Conservation (phyloP, 2,113 vertebrate genomes). For the Clarias macrocephalus region DNA sequence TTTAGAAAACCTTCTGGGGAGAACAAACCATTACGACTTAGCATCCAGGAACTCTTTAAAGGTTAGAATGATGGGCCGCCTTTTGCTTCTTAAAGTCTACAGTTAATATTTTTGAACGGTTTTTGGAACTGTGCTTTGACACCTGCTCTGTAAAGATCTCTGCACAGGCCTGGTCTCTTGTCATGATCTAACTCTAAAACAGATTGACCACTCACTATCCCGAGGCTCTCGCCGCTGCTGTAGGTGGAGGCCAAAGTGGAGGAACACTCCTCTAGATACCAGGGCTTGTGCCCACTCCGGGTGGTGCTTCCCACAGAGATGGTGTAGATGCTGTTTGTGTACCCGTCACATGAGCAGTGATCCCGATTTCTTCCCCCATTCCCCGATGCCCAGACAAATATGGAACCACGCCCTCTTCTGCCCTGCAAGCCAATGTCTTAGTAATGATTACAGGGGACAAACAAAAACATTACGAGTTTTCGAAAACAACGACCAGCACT, state of each 20-base stretch:
- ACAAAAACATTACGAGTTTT: background rate
- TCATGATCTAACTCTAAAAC: background rate
- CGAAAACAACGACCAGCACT: slow-evolving; percentile 32
- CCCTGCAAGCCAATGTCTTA: slow-evolving; percentile 68
- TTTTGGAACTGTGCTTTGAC: background rate
- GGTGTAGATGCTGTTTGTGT: slow-evolving; percentile 93
- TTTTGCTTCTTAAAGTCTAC: background rate
- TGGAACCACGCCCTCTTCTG: slow-evolving; percentile 85
- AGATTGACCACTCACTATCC: slow-evolving; percentile 74
- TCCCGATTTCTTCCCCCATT: slow-evolving; percentile 85
- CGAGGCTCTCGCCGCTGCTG: slow-evolving; percentile 76
- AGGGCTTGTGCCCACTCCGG: slow-evolving; percentile 75
- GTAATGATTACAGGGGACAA: background rate
- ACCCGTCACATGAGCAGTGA: slow-evolving; percentile 92
- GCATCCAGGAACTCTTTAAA: background rate
- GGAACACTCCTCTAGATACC: slow-evolving; percentile 86
- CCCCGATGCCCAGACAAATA: slow-evolving; percentile 91
- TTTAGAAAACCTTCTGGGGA: background rate
- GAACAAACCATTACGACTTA: background rate
- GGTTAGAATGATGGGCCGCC: background rate
- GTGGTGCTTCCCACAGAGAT: slow-evolving; percentile 88
- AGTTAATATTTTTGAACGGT: background rate
- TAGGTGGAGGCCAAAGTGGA: slow-evolving; percentile 89
- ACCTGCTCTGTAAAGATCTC: background rate
- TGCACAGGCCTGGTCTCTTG: background rate